Base-by-base conservation (phyloP, 2,888 invertebrate species). In the Dasysyrphus albostriatus region DNA sequence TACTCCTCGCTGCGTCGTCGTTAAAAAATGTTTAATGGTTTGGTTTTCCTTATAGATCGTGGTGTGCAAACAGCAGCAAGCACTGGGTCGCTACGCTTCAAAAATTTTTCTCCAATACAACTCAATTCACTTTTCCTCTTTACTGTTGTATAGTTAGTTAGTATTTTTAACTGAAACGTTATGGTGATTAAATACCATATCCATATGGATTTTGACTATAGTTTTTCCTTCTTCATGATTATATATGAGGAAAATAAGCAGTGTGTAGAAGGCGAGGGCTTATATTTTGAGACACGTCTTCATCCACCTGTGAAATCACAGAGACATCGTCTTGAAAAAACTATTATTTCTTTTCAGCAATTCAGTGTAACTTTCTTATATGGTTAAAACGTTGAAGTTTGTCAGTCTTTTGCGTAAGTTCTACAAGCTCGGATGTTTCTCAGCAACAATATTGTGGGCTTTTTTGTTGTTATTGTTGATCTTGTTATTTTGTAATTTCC, bases 241-340 rank as follows among this genome's bases (percentile, higher is more conserved):
- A 16, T 69, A 16, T 69, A 69, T 69, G 67, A 69, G 51, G 65
- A 65, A 67, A 49, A 67, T 32, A 16, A 51, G 12, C 29, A 14
- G 12, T 29, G 37, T 34, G 37, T 34, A 44, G 42, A 37, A 75
- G 78, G 7, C 32, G 83, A 73, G 87, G 83, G 74, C 54, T 79
- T 59, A 77, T 61, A 77, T 83, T 87, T 74, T 78, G 72, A 87
- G 83, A 87, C 87, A 79, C 82, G 87, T 79, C 82, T 87, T 83
- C 87, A 87, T 82, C 87, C 87, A 87, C 87, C 87, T 87, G 83
- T 87, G 87, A 87, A 87, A 87, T 87, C 87, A 83, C 75, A 87
- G 87, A 83, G 83, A 87, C 87, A 87, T 87, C 78, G 87, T 85
- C 82, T 85, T 82, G 32, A 34, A 54, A n/a, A 58, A 72, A 70